Percentiles rank a stretch among this genome's conserved stretches.
Evolutionary conservation across 1,140 invertebrate species (phyloP).

Genomic region (Cherax destructor): DNA sequence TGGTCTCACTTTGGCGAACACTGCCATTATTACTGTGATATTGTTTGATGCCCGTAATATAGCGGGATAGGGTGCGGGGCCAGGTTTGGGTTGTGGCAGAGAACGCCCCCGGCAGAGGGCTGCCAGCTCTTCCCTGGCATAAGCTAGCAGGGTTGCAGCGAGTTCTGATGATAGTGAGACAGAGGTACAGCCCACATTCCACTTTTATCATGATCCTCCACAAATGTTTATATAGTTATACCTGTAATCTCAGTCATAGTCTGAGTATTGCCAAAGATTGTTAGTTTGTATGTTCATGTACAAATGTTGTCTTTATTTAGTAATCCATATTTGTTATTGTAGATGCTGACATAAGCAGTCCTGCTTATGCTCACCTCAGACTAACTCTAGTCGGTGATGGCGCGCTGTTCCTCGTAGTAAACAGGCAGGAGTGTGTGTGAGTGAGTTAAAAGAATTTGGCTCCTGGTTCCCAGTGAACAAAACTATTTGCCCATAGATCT

Average conservation of each 20-base stretch:
- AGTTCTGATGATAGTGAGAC: constrained; percentile 43
- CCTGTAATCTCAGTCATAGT: constrained; percentile 68
- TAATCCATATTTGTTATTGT: constrained; percentile 67
- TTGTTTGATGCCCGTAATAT: constrained; percentile 44
- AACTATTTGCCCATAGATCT: constrained; percentile 60
- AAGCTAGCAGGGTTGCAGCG: constrained; percentile 46
- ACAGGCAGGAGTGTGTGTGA: constrained; percentile 54
- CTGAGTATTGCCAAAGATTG: constrained; percentile 70
- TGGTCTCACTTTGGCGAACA: constrained; percentile 65
- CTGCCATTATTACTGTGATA: constrained; percentile 70
- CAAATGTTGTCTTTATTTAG: constrained; percentile 69
- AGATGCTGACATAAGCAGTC: constrained; percentile 61
- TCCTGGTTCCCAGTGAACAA: constrained; percentile 65
- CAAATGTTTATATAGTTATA: constrained; percentile 66
- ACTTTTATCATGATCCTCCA: constrained; percentile 64
- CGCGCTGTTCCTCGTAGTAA: constrained; percentile 57
- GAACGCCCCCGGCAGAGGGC: constrained; percentile 67
- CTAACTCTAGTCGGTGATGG: constrained; percentile 69
- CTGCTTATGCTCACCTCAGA: constrained; percentile 66
- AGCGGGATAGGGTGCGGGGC: constrained; percentile 50
- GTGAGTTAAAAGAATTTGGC: constrained; percentile 47
- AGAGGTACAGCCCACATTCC: constrained; percentile 69
- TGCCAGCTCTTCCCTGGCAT: constrained; percentile 64
- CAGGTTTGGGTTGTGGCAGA: constrained; percentile 70
- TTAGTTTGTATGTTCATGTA: constrained; percentile 71